Evolutionary conservation across 1,140 invertebrate species (phyloP), one percentile per base, ranked within the genome.

Genomic region (Orius insidiosus): DNA sequence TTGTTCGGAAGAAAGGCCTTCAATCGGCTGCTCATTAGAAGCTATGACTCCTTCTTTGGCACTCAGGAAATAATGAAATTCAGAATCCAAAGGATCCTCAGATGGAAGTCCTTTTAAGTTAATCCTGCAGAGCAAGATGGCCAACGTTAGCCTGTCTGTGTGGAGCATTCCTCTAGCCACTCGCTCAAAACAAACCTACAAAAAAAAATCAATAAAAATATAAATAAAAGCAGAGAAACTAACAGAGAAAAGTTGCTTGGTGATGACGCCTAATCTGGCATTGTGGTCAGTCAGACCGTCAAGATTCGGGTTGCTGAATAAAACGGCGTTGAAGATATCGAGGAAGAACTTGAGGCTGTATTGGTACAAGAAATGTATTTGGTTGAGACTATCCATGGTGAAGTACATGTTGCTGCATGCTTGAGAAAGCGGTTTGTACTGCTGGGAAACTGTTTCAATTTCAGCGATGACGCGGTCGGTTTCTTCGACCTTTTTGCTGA

Each of bases 351-450:
- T 90, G 13, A 99, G 68, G 0, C 94, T 98, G 62, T 97, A 99
- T 60, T 98, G 94, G 64, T 99, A 99, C 38, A 99, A 65, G 75
- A 97, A 98, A 66, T 98, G 94, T 14, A 99, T 85, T 72, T 96
- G 92, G 61, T 96, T 88, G 19, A 98, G 67, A 46, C 85, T 86
- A 57, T 98, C 90, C 78, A 98, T 84, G 0, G 92, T 98, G 64
- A 98, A 98, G 66, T 98, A 99, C 57, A 98, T 98, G 58, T 89
- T 94, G 58, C 88, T 94, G 66, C 96, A 99, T 3, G 94, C 92
- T 66, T 85, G 66, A 10, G 95, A 94, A 3, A 99, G 63, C 1
- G 94, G 89, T 56, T 93, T 68, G 60, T 99, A 99, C 57, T 98
- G 92, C 57, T 95, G 89, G n/a, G 92, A 96, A 1, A 97, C 93